Percentiles rank a stretch among this genome's conserved stretches.
Evolutionary conservation across 2,888 invertebrate genomes (phyloP).

Genomic region (Mellilla xanthometata): DNA sequence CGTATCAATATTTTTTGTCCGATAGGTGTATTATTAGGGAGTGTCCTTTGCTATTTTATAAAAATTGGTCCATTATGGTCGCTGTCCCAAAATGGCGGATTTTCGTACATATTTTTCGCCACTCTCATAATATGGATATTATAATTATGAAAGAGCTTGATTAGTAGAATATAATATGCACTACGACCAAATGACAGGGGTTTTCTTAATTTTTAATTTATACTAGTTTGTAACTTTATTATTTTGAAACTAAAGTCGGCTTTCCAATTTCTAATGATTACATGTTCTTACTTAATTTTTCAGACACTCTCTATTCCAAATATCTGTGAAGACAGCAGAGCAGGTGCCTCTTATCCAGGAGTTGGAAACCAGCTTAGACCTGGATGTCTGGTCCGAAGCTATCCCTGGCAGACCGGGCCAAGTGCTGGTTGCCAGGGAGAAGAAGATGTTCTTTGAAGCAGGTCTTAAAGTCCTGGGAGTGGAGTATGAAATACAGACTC

Average conservation of each 20-base stretch:
- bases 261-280: not conserved
- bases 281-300: not conserved
- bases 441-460: constrained; percentile 45
- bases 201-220: constrained; percentile 19
- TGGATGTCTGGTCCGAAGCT: constrained; percentile 54
- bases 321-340: constrained; percentile 40
- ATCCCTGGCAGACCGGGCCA: constrained; percentile 43
- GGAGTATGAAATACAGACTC: constrained; percentile 45
- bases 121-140: too few relatives aligned
- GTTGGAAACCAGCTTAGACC: constrained; percentile 37
- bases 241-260: too few relatives aligned
- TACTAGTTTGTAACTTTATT: too few relatives aligned
- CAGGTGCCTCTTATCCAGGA: constrained; percentile 44
- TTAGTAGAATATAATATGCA: too few relatives aligned
- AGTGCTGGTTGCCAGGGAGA: constrained; percentile 49
- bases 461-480: constrained; percentile 43
- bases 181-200: too few relatives aligned
- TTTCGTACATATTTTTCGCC: too few relatives aligned
- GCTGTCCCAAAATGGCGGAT: too few relatives aligned
- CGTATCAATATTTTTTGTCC: too few relatives aligned
- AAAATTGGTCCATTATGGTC: too few relatives aligned
- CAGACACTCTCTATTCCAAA: constrained; percentile 51
- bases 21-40: too few relatives aligned
- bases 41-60: too few relatives aligned
- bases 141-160: too few relatives aligned